Conservation (phyloP, 2,888 invertebrate genomes). For the Incurvaria masculella region DNA sequence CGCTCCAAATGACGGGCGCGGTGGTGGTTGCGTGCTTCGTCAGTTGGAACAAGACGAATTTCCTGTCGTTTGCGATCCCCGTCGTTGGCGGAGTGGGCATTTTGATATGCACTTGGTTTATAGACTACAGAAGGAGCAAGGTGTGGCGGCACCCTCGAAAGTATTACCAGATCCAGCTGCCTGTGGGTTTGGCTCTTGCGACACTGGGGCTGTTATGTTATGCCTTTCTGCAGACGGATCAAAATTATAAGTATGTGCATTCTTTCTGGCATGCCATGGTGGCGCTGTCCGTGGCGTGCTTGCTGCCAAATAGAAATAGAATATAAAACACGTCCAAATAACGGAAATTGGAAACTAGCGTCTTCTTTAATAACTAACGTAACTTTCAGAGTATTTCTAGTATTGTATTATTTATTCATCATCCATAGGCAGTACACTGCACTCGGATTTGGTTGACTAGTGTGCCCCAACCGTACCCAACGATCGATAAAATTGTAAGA, state of each 20-base stretch:
- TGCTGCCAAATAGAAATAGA: constrained; percentile 61
- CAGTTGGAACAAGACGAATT: constrained; percentile 76
- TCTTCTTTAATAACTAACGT: too few relatives aligned
- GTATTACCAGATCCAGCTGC: constrained; percentile 61
- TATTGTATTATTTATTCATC: too few relatives aligned
- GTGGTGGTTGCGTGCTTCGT: constrained; percentile 76
- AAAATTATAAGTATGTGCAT: constrained; percentile 86
- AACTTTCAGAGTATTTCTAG: too few relatives aligned
- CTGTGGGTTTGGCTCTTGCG: constrained; percentile 68
- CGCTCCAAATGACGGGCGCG: constrained; percentile 72
- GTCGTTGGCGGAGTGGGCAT: constrained; percentile 65
- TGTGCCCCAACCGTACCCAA: too few relatives aligned
- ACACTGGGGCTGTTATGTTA: constrained; percentile 73
- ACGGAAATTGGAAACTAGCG: too few relatives aligned
- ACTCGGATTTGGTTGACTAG: too few relatives aligned
- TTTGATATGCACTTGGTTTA: constrained; percentile 69
- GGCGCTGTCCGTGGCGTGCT: constrained; percentile 75
- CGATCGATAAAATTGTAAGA: too few relatives aligned
- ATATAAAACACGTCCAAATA: too few relatives aligned
- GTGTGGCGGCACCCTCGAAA: constrained; percentile 60
- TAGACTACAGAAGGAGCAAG: constrained; percentile 58
- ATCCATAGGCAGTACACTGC: too few relatives aligned
- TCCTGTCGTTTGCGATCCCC: constrained; percentile 76
- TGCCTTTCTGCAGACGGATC: constrained; percentile 80
- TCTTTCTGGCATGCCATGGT: constrained; percentile 88